Conservation (phyloP, 2,797 vertebrate species). For the Pachyuromys duprasi region DNA sequence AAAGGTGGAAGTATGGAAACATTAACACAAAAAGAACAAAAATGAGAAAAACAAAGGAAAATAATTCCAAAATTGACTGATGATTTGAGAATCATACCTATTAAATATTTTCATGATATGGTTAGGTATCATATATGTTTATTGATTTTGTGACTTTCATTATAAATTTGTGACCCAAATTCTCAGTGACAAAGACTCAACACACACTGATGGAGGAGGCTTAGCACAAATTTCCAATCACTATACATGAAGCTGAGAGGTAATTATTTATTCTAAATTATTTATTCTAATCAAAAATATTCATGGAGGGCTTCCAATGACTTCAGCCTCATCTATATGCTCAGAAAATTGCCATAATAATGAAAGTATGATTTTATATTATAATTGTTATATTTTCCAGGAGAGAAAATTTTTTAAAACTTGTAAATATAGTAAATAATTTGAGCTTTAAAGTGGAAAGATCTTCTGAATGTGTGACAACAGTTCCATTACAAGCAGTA, state of each 20-base stretch:
- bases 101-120: not conserved
- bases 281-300: not conserved
- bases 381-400: not conserved
- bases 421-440: not conserved
- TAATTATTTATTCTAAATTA: not conserved
- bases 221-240: not conserved
- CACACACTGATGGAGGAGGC: not conserved
- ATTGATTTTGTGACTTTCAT: not conserved
- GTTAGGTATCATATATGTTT: not conserved
- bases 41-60: not conserved
- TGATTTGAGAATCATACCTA: not conserved
- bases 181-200: not conserved
- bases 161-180: not conserved
- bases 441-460: not conserved
- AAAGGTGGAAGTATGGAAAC: not conserved
- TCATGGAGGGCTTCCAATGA: not conserved
- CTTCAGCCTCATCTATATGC: not conserved
- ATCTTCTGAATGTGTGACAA: not conserved
- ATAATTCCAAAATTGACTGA: not conserved
- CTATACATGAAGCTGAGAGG: not conserved
- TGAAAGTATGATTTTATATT: not conserved
- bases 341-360: not conserved
- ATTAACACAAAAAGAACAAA: not conserved
- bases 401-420: not conserved
- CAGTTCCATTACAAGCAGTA: not conserved